Percentiles rank a stretch among this genome's conserved stretches.
These are phyloP conservation scores for Achlya flavicornis DNA, from an alignment of 2,888 invertebrate species.

Conservation along the genomic window DNA sequence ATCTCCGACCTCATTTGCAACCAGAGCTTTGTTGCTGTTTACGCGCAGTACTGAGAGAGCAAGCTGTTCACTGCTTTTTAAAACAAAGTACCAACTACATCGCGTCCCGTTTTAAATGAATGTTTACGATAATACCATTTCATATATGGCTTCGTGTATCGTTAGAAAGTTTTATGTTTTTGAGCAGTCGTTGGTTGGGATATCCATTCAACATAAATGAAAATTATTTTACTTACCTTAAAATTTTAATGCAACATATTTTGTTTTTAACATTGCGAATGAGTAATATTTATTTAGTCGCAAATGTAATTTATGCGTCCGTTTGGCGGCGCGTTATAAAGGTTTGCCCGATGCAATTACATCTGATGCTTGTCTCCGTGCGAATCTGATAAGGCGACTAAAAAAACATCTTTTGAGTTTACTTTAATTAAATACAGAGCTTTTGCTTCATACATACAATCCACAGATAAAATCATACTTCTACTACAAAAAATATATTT, in stretches of 20 bases:
- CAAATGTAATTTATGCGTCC: constrained; percentile 44
- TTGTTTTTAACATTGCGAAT: neutral
- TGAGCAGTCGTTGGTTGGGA: constrained; percentile 8
- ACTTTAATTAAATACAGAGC: constrained; percentile 74
- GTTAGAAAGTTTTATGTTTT: constrained; percentile 30
- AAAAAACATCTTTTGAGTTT: constrained; percentile 64
- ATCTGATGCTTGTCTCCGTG: constrained; percentile 68
- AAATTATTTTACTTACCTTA: too few species aligned
- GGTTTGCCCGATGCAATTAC: constrained; percentile 70
- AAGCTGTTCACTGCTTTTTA: constrained; percentile 55
- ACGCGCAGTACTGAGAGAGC: constrained; percentile 47
- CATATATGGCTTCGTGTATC: constrained; percentile 33
- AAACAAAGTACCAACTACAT: constrained; percentile 41
- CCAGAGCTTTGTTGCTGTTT: constrained; percentile 68
- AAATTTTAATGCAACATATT: too few species aligned
- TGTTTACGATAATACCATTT: constrained; percentile 44
- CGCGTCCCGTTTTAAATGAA: constrained; percentile 39
- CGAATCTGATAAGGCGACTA: constrained; percentile 73
- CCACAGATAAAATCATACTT: constrained; percentile 54
- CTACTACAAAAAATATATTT: constrained; percentile 55
- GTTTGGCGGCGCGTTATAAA: constrained; percentile 67
- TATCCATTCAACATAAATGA: too few species aligned
- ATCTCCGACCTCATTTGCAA: constrained; percentile 77
- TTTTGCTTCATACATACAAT: constrained; percentile 53
- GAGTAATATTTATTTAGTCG: constrained; percentile 7